Base-by-base conservation (phyloP, 2,797 vertebrate genomes). In the Babyrousa celebensis region DNA sequence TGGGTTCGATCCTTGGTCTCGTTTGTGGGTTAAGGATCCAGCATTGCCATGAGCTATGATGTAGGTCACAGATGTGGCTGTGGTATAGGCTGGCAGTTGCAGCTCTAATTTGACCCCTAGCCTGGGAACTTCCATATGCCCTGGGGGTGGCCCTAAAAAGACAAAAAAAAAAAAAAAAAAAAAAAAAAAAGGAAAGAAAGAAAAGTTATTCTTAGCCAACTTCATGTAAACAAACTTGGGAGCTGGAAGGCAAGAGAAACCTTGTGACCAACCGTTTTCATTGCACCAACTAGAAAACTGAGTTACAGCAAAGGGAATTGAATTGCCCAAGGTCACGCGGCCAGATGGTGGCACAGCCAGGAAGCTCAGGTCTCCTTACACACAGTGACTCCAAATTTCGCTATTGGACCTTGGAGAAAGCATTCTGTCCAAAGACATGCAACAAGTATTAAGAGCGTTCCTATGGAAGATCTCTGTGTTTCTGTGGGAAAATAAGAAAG, bases 401-500 rank as follows among this genome's bases (percentile, higher is more conserved):
- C 56, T 79, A 5, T 4, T 32, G 29, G 67, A 85, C 32, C 52
- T 87, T 74, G 48, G 27, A 93, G 85, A 85, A 95, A 90, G 56
- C 20, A 67, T 63, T 62, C 80, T 52, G 10, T 74, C 67, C 54
- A 84, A 93, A 74, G 21, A 95, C 63, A 68, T 2, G 4, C 25
- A 89, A 58, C 2, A 48, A 85, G 74, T 91, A 85, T 89, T 72
- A 80, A 78, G 29, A 68, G 14, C 17, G 11, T 52, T 93, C n/a
- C 52, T 77, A 40, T n/a, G 29, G 16, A 87, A 96, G 93, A 93
- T 74, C 72, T 89, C 25, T 85, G 12, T 85, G 21, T 40, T 70
- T 36, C 91, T 96, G 52, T 95, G 91, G 87, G 95, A 97, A 97
- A 96, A 96, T 85, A 82, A 82, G 75, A 94, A 89, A 89, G 88